A percentile compares a stretch with the other conserved stretches of the same genome.
phyloP scores from a whole-genome alignment of 1,140 invertebrate species.

The Vollenhovia emeryi region DNA sequence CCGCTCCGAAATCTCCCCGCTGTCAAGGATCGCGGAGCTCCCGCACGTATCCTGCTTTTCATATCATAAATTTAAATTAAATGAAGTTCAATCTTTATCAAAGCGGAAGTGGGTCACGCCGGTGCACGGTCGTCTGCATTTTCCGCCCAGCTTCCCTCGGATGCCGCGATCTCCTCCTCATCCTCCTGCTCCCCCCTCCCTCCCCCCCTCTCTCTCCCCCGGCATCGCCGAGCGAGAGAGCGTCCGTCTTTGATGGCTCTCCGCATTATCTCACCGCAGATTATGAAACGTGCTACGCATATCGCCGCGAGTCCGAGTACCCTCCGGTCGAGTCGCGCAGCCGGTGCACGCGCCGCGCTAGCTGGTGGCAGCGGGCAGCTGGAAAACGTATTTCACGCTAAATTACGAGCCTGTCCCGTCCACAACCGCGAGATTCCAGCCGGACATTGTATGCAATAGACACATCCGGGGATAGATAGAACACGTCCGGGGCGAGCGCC shows the following conservation, averaged over 20 bases:
- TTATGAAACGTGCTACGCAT: constrained; percentile 52
- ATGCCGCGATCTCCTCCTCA: too few species aligned
- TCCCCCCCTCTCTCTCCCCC: too few species aligned
- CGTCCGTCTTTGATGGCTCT: constrained; percentile 42
- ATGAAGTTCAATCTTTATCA: constrained; percentile 30
- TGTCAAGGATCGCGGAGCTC: not conserved
- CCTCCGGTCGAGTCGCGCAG: not conserved
- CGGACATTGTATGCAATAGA: constrained; percentile 57
- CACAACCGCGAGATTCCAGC: constrained; percentile 53
- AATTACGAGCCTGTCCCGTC: constrained; percentile 53
- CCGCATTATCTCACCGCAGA: constrained; percentile 45
- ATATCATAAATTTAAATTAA: constrained; percentile 14
- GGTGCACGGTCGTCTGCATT: constrained; percentile 15
- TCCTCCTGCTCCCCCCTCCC: too few species aligned
- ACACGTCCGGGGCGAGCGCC: not conserved
- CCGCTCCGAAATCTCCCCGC: not conserved
- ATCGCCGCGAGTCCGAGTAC: constrained; percentile 14
- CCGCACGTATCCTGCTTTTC: not conserved
- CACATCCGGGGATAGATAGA: constrained; percentile 52
- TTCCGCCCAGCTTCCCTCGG: not conserved
- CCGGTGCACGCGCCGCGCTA: too few species aligned
- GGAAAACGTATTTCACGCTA: constrained; percentile 58
- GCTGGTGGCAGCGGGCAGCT: constrained; percentile 1
- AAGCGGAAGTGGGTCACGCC: constrained; percentile 15
- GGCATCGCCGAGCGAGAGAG: not conserved